Evolutionary conservation across 1,140 invertebrate species (phyloP), one percentile per base, ranked within the genome.

Genomic region (Teleogryllus occipitalis): DNA sequence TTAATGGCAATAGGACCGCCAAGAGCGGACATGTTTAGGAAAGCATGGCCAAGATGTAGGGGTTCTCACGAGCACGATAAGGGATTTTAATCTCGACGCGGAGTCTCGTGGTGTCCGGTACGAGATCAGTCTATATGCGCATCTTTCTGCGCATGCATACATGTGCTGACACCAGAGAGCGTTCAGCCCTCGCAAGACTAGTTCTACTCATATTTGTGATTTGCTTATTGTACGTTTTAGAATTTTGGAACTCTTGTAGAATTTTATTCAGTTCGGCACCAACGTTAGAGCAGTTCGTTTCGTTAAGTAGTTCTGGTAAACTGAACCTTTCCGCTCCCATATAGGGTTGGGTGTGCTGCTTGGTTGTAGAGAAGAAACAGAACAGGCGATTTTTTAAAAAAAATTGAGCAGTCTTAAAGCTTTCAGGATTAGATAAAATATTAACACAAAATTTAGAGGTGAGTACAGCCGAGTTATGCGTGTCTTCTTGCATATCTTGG

Each of bases 131-230:
- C 75, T 65, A 48, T 46, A 12, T 15, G 48, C 48, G 48, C 78
- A 74, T 76, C 47, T 0, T 75, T 76, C 18, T 74, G 74, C 74
- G 73, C 78, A 48, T 22, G 39, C 74, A 48, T 47, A 27, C 74
- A 74, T 74, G 78, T 75, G 73, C 74, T 79, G 78, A 48, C 49
- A 75, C 47, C 74, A 75, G 47, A 75, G 74, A 46, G 78, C 76
- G 76, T 77, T 47, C 21, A 77, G 76, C 48, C 48, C 76, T 54
- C 76, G 10, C 10, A 47, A 77, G 48, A 21, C 18, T 39, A 39
- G 27, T 39, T 39, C 27, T 39, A 39, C 27, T 65, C 48, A 77
- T 49, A 77, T 48, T 77, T 79, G 10, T 48, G 10, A 73, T 65
- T 54, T 54, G 8, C 54, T 73, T 73, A 73, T 73, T 79, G 54